Evolutionary conservation across 2,797 vertebrate genomes (phyloP).

Genomic region (Sparidentex hasta): DNA sequence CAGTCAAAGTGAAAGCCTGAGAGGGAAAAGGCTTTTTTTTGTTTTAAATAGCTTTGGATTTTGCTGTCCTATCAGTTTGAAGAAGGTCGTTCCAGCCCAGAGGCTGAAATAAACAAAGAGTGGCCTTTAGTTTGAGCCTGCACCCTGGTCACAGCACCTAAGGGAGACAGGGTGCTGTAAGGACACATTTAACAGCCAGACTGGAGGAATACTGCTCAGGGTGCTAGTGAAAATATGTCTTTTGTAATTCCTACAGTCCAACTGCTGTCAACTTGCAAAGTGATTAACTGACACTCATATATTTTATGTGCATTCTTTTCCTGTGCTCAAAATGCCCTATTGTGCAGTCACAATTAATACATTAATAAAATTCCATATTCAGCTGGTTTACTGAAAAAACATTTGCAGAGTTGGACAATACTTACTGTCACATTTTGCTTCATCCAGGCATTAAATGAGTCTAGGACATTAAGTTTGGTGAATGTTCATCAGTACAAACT

Average conservation of each 20-base stretch:
- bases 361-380: neutral
- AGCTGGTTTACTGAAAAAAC: neutral
- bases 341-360: too few relatives aligned
- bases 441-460: neutral
- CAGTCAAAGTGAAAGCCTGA: constrained; percentile 12
- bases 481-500: neutral
- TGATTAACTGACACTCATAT: neutral
- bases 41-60: neutral
- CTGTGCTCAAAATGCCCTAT: neutral
- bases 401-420: neutral
- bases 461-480: neutral
- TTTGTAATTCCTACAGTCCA: constrained; percentile 4
- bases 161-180: neutral
- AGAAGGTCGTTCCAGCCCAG: constrained; percentile 42
- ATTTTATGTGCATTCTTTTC: neutral
- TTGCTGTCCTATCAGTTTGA: constrained; percentile 44
- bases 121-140: constrained; percentile 42
- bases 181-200: neutral
- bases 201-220: neutral
- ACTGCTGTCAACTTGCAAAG: neutral
- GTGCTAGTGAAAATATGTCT: neutral
- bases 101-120: constrained; percentile 45
- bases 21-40: neutral
- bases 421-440: constrained; percentile 5
- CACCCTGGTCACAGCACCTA: constrained; percentile 9